A percentile compares a stretch with the other conserved stretches of the same genome.
These are phyloP conservation scores for Rhagonycha fulva DNA, from an alignment of 2,888 invertebrate species.

Conservation along the genomic window DNA sequence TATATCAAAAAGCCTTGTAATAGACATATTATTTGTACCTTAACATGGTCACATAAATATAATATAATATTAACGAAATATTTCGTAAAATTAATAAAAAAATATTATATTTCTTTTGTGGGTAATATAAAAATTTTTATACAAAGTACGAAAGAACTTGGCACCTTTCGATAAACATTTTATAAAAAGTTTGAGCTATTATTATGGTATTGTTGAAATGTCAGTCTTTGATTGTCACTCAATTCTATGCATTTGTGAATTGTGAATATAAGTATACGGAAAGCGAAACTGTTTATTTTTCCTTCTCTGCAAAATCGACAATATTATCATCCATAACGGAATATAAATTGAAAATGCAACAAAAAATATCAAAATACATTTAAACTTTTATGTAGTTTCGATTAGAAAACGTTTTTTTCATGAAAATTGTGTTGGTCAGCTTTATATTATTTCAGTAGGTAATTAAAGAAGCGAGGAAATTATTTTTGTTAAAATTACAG, in stretches of 20 bases:
- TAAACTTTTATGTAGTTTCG: background rate
- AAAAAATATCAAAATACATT: background rate
- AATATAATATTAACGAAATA: background rate
- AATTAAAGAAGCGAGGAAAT: no score
- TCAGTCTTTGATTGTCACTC: background rate
- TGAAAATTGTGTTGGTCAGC: background rate
- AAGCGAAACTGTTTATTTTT: background rate
- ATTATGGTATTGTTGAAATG: background rate
- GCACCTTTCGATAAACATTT: background rate
- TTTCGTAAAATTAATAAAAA: background rate
- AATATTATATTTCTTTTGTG: background rate
- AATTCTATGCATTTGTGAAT: background rate
- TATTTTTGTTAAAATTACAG: no score
- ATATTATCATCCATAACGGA: background rate
- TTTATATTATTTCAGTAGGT: no score
- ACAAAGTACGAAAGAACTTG: background rate
- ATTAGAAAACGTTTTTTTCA: background rate
- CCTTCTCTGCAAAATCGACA: background rate
- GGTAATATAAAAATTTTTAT: background rate
- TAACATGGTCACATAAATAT: no score
- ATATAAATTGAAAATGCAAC: background rate
- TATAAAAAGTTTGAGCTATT: background rate
- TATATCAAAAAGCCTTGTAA: no score
- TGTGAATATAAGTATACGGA: background rate
- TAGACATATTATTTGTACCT: no score